phyloP scores from a whole-genome alignment of 2,797 vertebrate genomes.

The Coregonus suidteri region DNA sequence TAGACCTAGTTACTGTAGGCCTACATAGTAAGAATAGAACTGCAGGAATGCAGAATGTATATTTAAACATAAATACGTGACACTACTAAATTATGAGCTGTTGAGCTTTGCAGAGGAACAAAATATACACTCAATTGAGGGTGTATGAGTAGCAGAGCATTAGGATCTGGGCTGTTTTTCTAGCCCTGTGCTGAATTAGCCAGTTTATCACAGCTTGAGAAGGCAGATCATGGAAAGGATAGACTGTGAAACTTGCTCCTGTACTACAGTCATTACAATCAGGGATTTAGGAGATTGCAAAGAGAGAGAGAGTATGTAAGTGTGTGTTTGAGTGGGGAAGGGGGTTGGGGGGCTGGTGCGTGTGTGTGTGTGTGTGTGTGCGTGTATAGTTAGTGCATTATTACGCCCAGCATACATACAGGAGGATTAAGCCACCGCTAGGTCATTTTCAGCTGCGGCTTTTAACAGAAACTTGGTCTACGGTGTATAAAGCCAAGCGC shows the following conservation, averaged over 20 bases:
- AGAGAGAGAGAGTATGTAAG: not conserved
- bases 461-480: constrained; percentile 27
- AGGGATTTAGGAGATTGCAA: constrained; percentile 19
- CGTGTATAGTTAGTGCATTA: constrained; percentile 16
- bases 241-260: constrained; percentile 19
- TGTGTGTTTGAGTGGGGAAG: constrained; percentile 3
- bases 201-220: not conserved
- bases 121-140: not conserved
- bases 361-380: constrained; percentile 17
- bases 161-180: not conserved
- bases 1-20: not conserved
- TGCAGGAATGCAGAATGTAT: not conserved
- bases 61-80: not conserved
- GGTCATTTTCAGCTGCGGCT: constrained; percentile 7
- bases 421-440: constrained; percentile 17
- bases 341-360: not conserved
- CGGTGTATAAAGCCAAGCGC: not conserved
- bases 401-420: constrained; percentile 14
- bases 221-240: not conserved
- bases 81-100: not conserved
- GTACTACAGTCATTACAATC: constrained; percentile 23
- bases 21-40: not conserved
- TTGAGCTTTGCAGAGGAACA: not conserved
- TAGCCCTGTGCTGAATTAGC: constrained; percentile 8
- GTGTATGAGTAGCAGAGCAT: not conserved